Evolutionary conservation across 2,113 vertebrate species (phyloP), one percentile per base, ranked within the genome.

Genomic region (Tenrec ecaudatus): DNA sequence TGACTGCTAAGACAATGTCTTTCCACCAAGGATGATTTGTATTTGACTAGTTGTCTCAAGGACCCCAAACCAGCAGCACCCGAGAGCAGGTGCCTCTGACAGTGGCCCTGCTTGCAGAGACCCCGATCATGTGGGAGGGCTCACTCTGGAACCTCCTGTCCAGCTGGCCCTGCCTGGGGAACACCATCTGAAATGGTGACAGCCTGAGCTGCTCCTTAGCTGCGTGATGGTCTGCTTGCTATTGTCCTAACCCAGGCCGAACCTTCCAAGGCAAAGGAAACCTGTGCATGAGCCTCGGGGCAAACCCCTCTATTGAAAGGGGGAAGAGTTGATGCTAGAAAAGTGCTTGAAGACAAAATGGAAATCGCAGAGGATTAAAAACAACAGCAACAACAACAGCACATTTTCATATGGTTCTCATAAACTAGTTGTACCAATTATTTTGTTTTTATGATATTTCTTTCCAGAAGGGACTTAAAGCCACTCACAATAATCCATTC

Each of bases 391-490:
- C 47, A 53, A 14, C 9, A 53, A 53, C 47, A 53, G 11, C 47
- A 53, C 2, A 9, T 23, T 43, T 1, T 33, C 27, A 15, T 0
- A 17, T 6, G 43, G 47, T 53, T 22, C 38, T 89, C 23, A n/a
- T n/a, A 58, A 66, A 71, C 17, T 20, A 58, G 40, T 8, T 22
- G 16, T 62, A 43, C 9, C 86, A 77, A 40, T 80, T 25, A 78
- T 64, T 36, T 73, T 36, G 3, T 36, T 86, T 75, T 20, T 20
- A 75, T 5, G 29, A 15, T 36, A 4, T 76, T 83, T 89, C 64
- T 93, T 92, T 83, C 47, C 27, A 82, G 47, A 60, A 94, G 85
- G 38, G 87, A 85, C 25, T 66, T 71, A n/a, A 84, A 85, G 27
- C 68, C 2, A n/a, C 57, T 83, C 60, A 40, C 33, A 69, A 91